Evolutionary conservation across 2,113 vertebrate genomes (phyloP).

Genomic region (Hystrix cristata): DNA sequence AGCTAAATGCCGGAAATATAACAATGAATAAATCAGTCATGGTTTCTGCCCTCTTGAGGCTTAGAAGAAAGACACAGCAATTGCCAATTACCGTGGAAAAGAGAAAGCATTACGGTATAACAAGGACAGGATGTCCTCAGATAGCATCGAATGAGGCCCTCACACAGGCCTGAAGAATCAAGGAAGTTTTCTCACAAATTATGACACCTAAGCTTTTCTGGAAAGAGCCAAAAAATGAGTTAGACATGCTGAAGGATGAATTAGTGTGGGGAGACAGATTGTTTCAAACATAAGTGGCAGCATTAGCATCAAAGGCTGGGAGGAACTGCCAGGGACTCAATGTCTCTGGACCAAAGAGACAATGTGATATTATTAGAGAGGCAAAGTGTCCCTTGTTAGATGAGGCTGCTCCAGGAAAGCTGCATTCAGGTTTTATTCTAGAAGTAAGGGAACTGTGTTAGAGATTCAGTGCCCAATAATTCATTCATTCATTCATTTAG

Average conservation of each 20-base stretch:
- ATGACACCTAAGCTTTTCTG: constrained; percentile 6
- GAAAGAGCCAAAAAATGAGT: not conserved
- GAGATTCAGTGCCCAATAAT: not conserved
- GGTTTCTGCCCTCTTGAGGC: constrained; percentile 18
- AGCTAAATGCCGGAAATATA: constrained; percentile 13
- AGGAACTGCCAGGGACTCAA: not conserved
- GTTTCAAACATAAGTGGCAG: not conserved
- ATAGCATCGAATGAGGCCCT: not conserved
- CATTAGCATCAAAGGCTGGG: not conserved
- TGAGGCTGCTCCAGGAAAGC: too few species aligned
- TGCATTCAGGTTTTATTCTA: not conserved
- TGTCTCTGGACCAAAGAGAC: not conserved
- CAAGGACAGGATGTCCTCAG: not conserved
- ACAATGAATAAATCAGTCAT: constrained; percentile 37
- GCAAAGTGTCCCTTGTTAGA: not conserved
- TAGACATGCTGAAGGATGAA: not conserved
- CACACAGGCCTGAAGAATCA: not conserved
- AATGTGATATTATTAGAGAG: not conserved
- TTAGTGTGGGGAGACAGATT: not conserved
- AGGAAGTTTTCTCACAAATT: not conserved
- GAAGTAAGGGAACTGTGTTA: not conserved
- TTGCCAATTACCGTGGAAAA: not conserved
- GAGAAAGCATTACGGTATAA: too few species aligned
- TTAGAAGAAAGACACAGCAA: not conserved
- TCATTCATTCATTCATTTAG: not conserved